These are phyloP conservation scores for Microcebus jonahi DNA, from an alignment of 2,113 vertebrate genomes.

Conservation along the genomic window DNA sequence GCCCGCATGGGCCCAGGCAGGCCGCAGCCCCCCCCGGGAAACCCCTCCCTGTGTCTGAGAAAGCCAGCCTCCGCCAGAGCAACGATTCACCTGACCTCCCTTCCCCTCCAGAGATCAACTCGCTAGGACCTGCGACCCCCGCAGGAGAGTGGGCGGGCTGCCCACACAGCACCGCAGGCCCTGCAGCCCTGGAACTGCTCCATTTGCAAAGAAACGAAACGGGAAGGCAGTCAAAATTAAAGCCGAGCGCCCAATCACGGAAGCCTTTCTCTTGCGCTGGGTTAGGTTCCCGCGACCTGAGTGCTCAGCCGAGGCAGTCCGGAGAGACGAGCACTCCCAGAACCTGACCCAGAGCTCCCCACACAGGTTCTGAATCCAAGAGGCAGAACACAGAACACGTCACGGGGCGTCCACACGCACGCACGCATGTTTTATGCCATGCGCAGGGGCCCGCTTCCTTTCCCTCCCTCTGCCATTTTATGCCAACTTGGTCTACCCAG, in stretches of 20 bases:
- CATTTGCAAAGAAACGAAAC: neutral
- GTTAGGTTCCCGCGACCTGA: neutral
- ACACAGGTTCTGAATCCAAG: conserved; percentile 39
- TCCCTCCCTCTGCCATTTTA: neutral
- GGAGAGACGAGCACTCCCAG: neutral
- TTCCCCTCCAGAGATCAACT: neutral
- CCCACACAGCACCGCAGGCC: no score
- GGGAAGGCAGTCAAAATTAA: neutral
- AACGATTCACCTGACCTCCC: neutral
- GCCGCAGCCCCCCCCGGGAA: neutral
- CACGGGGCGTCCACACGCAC: accelerated
- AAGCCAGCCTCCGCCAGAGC: neutral
- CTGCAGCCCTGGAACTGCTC: neutral
- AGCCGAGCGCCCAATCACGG: neutral
- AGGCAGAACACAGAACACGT: neutral
- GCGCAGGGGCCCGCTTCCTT: conserved; percentile 34
- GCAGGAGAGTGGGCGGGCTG: neutral
- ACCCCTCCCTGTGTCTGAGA: neutral
- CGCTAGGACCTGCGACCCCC: neutral
- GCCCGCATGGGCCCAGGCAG: neutral
- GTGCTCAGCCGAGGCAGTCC: neutral
- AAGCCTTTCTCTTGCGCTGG: neutral
- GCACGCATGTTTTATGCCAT: neutral
- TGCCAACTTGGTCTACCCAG: neutral
- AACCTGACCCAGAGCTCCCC: neutral